These are phyloP conservation scores for Clamator glandarius DNA, from an alignment of 2,797 vertebrate species.

Conservation along the genomic window DNA sequence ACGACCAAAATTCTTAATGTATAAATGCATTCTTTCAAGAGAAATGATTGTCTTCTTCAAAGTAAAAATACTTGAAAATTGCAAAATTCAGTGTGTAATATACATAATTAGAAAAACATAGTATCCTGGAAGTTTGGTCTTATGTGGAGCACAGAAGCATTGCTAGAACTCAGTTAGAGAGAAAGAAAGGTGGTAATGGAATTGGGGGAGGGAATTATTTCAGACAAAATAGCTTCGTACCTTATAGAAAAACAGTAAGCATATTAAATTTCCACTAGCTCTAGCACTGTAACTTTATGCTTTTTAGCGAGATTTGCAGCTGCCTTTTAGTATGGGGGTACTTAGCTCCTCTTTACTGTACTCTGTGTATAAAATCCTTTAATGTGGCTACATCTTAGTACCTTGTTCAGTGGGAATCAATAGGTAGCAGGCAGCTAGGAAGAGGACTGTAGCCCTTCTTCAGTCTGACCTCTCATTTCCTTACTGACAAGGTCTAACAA, in stretches of 20 bases:
- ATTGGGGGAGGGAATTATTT: not conserved
- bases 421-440: not conserved
- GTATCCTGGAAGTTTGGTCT: not conserved
- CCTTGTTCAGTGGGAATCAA: not conserved
- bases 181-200: not conserved
- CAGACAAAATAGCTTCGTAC: not conserved
- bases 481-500: not conserved
- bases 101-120: not conserved
- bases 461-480: not conserved
- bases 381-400: not conserved
- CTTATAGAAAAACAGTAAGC: not conserved
- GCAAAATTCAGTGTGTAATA: not conserved
- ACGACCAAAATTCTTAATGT: not conserved
- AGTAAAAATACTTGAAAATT: not conserved
- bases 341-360: not conserved
- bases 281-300: not conserved
- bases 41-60: not conserved
- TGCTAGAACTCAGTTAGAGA: not conserved
- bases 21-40: not conserved
- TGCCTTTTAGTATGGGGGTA: not conserved
- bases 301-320: not conserved
- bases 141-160: accelerated
- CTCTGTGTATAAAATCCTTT: not conserved
- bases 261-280: not conserved
- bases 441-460: not conserved